Evolutionary conservation across 2,888 invertebrate genomes (phyloP), one percentile per base, ranked within the genome.

Genomic region (Galerucella calmariensis): DNA sequence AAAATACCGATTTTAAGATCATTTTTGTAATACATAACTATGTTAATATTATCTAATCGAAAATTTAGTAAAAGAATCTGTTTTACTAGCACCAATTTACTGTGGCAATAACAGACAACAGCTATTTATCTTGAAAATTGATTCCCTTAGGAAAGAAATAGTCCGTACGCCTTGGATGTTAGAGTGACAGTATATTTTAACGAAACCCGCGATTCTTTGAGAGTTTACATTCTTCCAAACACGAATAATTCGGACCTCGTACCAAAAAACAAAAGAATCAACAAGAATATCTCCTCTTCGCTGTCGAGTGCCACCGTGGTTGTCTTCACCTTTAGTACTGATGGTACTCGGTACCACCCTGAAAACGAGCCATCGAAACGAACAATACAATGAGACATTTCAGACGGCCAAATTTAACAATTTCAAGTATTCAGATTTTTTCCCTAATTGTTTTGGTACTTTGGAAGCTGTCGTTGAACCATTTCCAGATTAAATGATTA

Each of bases 291-390:
- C 82, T 84, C 83, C 82, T 80, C 80, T 82, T 80, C 78, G 83
- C 84, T 84, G 83, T 85, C 85, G 83, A 82, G 85, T 85, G 84
- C 87, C 87, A 86, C 87, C 86, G 84, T 82, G 79, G 85, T 86
- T 82, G 85, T 84, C 85, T 85, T 84, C 85, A 86, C 85, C 85
- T 85, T 82, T 77, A 75, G 69, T 73, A 69, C 78, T 72, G 46
- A 66, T 66, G 66, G 65, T 56, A 77, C 78, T 61, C 76, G 76
- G 79, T 80, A 82, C 84, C 84, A 84, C 84, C 84, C 84, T 78
- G 83, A 82, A 83, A 76, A 65, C 74, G 62, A 75, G 73, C 75
- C 75, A 72, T 61, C 44, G 67, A 63, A 66, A 77, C 70, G 51
- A 62, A 69, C 74, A 74, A 74, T 74, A 76, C 77, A 77, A 77